A percentile compares a stretch with the other conserved stretches of the same genome.
These are phyloP conservation scores for Lerema accius DNA, from an alignment of 1,140 invertebrate genomes.

Conservation along the genomic window DNA sequence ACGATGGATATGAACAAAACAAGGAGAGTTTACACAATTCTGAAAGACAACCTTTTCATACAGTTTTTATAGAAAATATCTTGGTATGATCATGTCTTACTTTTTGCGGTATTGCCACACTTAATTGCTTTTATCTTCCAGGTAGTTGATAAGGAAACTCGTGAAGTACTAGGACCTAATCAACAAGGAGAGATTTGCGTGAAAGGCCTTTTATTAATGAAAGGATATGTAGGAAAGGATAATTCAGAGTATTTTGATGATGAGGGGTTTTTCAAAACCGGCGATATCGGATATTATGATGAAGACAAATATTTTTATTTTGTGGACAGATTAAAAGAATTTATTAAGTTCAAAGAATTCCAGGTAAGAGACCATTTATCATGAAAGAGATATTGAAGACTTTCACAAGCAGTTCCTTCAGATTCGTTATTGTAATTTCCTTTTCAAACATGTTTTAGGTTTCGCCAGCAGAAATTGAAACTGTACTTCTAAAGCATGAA, in stretches of 20 bases:
- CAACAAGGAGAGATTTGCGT: slow-evolving; percentile 2
- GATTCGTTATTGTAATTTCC: no score
- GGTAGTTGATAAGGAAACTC: slow-evolving; percentile 33
- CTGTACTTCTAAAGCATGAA: not conserved
- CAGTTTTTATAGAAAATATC: no score
- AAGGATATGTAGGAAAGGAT: slow-evolving; percentile 29
- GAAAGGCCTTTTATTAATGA: slow-evolving; percentile 13
- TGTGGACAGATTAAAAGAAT: slow-evolving; percentile 87
- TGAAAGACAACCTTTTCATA: no score
- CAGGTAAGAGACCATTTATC: no score
- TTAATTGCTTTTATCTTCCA: slow-evolving; percentile 81
- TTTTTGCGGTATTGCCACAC: no score
- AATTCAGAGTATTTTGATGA: slow-evolving; percentile 63
- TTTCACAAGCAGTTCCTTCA: no score
- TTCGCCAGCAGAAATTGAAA: slow-evolving; percentile 49
- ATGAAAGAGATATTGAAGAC: no score
- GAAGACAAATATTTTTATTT: slow-evolving; percentile 85
- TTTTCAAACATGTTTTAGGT: slow-evolving; percentile 85
- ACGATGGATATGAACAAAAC: no score
- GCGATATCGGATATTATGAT: slow-evolving; percentile 87
- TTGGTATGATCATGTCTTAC: no score
- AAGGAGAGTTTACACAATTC: no score
- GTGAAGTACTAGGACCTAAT: slow-evolving; percentile 1
- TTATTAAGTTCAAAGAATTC: slow-evolving; percentile 84
- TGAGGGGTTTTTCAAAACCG: slow-evolving; percentile 86